Conservation (phyloP, 2,888 invertebrate genomes). For the Calliopum simillimum region DNA sequence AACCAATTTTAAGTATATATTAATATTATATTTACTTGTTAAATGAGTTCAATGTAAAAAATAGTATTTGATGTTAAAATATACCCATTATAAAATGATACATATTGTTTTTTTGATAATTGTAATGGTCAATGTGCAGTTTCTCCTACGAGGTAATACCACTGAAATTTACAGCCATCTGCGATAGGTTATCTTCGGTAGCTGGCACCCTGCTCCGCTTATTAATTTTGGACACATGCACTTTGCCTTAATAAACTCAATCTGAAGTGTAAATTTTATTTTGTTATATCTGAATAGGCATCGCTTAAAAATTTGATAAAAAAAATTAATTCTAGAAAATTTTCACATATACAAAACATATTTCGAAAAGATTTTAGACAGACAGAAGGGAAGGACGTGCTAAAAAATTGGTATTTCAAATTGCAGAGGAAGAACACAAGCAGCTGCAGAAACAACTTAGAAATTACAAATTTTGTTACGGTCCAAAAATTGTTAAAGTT, state of each 20-base stretch:
- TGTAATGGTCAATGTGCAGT: no score
- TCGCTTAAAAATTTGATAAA: slow-evolving; percentile 25
- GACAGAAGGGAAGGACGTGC: slow-evolving; percentile 31
- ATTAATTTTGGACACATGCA: no score
- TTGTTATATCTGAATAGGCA: slow-evolving; percentile 24
- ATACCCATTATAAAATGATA: no score
- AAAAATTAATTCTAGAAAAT: slow-evolving; percentile 37
- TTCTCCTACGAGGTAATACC: no score
- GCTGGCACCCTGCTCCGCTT: not conserved
- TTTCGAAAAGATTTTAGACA: slow-evolving; percentile 44
- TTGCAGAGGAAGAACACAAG: slow-evolving; percentile 28
- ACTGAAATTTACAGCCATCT: no score
- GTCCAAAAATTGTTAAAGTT: slow-evolving; percentile 19
- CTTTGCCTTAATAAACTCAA: slow-evolving; percentile 27
- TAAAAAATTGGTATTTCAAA: slow-evolving; percentile 38
- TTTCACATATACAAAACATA: slow-evolving; percentile 37
- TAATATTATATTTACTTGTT: no score
- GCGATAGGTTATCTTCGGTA: no score
- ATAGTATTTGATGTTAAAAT: no score
- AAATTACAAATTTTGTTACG: slow-evolving; percentile 18
- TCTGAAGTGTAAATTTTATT: slow-evolving; percentile 18
- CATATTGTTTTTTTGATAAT: no score
- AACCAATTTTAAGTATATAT: no score
- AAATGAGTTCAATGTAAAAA: no score
- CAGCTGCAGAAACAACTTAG: not conserved